Evolutionary conservation across 1,140 invertebrate genomes (phyloP).

Genomic region (Ephestia elutella): DNA sequence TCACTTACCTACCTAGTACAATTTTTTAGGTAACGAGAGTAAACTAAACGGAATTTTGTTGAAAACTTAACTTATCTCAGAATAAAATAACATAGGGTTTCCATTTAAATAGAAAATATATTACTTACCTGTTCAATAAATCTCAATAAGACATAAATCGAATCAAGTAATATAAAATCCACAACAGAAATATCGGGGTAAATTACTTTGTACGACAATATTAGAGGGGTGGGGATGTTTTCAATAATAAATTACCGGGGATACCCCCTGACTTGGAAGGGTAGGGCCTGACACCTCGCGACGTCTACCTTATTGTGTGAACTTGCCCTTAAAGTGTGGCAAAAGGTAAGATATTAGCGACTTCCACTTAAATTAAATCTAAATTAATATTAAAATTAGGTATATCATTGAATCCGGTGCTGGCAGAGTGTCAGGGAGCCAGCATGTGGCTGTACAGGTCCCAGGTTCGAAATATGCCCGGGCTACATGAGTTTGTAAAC

Average conservation of each 20-base stretch:
- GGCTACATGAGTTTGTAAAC: no score
- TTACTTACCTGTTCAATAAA: neutral
- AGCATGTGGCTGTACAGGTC: no score
- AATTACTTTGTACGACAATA: constrained; percentile 39
- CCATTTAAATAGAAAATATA: neutral
- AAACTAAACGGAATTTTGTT: no score
- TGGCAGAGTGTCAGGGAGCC: no score
- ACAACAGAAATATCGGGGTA: constrained; percentile 1
- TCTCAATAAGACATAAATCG: constrained; percentile 1
- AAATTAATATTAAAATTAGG: no score
- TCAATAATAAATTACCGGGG: constrained; percentile 71
- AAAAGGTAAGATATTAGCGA: constrained; percentile 13
- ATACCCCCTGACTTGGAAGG: constrained; percentile 25
- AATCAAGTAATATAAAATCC: constrained; percentile 2
- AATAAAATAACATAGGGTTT: neutral
- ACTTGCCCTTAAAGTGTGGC: constrained; percentile 30
- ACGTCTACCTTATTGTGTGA: constrained; percentile 43
- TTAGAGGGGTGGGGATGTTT: constrained; percentile 59
- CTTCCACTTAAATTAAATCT: no score
- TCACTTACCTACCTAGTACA: no score
- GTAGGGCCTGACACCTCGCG: constrained; percentile 48
- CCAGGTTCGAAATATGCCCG: no score
- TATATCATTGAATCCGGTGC: no score
- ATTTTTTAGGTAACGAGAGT: no score
- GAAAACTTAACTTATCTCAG: no score